Conservation (phyloP, 2,888 invertebrate genomes). For the Polymixis flavicincta region DNA sequence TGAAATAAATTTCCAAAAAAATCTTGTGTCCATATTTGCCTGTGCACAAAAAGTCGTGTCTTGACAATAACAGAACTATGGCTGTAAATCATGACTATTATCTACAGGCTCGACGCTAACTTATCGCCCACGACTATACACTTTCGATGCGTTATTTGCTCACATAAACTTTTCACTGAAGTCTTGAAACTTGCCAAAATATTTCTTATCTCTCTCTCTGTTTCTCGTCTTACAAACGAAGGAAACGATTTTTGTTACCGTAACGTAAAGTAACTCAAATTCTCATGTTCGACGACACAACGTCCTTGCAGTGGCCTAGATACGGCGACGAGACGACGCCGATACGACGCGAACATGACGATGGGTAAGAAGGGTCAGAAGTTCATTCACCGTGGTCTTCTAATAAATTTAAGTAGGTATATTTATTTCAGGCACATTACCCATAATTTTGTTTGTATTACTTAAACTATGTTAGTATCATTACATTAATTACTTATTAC, state of each 20-base stretch:
- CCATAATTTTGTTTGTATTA: too few species aligned
- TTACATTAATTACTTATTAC: too few species aligned
- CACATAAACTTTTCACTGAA: slow-evolving; percentile 42
- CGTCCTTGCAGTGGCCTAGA: slow-evolving; percentile 65
- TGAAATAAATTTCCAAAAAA: neutral
- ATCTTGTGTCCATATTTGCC: slow-evolving; percentile 5
- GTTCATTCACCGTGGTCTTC: neutral
- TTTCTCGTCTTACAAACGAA: slow-evolving; percentile 24
- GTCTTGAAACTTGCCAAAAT: slow-evolving; percentile 43
- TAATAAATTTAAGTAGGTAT: too few species aligned
- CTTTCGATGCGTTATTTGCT: slow-evolving; percentile 45
- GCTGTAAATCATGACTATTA: slow-evolving; percentile 20
- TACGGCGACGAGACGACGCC: slow-evolving; percentile 36
- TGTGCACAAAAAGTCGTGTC: neutral
- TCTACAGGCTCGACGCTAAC: slow-evolving; percentile 43
- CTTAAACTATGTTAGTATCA: too few species aligned
- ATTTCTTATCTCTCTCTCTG: slow-evolving; percentile 46
- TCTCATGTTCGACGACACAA: slow-evolving; percentile 54
- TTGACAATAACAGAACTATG: slow-evolving; percentile 8
- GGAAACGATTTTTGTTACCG: slow-evolving; percentile 54
- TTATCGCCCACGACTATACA: slow-evolving; percentile 39
- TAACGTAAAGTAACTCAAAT: slow-evolving; percentile 63
- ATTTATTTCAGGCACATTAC: too few species aligned
- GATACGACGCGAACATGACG: neutral
- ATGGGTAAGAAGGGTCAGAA: neutral